Percentiles rank a stretch among this genome's conserved stretches.
Evolutionary conservation across 2,113 vertebrate species (phyloP).

Genomic region (Pampusana beccarii): DNA sequence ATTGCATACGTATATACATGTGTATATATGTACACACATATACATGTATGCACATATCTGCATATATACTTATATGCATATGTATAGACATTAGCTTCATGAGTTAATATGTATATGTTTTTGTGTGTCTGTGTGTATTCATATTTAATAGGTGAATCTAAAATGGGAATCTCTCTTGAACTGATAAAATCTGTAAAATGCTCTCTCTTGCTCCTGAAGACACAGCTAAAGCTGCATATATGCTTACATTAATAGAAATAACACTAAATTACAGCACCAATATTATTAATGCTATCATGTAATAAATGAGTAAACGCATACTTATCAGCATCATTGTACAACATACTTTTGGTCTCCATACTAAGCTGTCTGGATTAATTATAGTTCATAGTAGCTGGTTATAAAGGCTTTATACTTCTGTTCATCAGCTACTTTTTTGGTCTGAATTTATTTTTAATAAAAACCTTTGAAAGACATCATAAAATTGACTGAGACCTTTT

Average conservation of each 20-base stretch:
- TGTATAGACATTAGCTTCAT: not conserved
- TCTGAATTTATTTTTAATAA: conserved; percentile 5
- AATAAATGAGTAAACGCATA: not conserved
- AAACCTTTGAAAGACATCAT: not conserved
- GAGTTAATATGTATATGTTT: not conserved
- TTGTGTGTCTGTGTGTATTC: not conserved
- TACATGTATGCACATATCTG: not conserved
- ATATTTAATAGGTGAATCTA: not conserved
- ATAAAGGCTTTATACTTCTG: not conserved
- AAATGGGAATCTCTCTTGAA: not conserved
- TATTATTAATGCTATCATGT: not conserved
- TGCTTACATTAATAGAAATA: not conserved
- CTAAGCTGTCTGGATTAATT: not conserved
- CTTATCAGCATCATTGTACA: not conserved
- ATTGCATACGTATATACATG: not conserved
- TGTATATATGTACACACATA: not conserved
- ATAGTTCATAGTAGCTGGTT: not conserved
- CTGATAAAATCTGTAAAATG: not conserved
- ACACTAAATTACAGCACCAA: not conserved
- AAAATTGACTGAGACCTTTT: not conserved
- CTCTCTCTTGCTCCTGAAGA: not conserved
- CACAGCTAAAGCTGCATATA: not conserved
- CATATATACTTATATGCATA: not conserved
- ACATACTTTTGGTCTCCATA: not conserved
- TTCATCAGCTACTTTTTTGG: not conserved